Evolutionary conservation across 2,797 vertebrate species (phyloP).

Genomic region (Buphagus erythrorhynchus): DNA sequence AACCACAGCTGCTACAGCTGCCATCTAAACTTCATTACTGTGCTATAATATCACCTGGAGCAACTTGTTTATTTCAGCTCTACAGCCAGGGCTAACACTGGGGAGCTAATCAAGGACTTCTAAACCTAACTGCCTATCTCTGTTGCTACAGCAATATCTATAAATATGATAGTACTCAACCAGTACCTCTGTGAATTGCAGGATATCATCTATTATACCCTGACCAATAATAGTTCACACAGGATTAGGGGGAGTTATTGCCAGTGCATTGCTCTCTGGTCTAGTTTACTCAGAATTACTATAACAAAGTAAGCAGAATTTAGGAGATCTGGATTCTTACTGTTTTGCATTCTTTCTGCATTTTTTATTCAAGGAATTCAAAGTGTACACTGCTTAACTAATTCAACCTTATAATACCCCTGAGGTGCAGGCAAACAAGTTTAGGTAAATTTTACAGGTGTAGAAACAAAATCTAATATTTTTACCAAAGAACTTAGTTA

Average conservation of each 20-base stretch:
- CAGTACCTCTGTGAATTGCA: neutral
- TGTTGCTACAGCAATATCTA: neutral
- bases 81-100: neutral
- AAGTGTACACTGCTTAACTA: neutral
- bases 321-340: neutral
- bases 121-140: slow-evolving; percentile 4
- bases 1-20: neutral
- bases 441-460: slow-evolving; percentile 1
- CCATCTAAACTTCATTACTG: neutral
- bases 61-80: slow-evolving; percentile 23
- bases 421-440: neutral
- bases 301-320: neutral
- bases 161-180: neutral
- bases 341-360: neutral
- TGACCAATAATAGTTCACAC: neutral
- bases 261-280: neutral
- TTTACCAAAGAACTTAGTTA: neutral
- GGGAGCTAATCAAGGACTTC: slow-evolving; percentile 49
- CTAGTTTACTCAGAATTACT: neutral
- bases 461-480: slow-evolving; percentile 14
- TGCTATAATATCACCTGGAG: neutral
- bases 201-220: neutral
- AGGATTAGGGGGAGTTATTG: neutral
- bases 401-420: neutral
- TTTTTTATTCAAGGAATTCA: slow-evolving; percentile 5